These are phyloP conservation scores for Chlorospingus semifuscus DNA, from an alignment of 2,797 vertebrate genomes.

Conservation along the genomic window DNA sequence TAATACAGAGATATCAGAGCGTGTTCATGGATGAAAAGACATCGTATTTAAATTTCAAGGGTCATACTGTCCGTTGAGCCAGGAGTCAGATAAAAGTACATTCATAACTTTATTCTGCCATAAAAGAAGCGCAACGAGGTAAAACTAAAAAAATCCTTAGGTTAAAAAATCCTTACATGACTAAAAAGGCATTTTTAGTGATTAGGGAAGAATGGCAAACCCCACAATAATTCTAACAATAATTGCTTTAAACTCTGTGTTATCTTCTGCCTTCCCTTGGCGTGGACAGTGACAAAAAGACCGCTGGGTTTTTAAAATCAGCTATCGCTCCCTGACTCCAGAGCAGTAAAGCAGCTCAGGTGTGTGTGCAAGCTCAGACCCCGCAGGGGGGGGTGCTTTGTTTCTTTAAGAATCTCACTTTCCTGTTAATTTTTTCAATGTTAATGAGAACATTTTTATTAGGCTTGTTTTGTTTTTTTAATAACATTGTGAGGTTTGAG, in stretches of 20 bases:
- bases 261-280: background rate
- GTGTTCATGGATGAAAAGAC: conserved; percentile 21
- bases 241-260: background rate
- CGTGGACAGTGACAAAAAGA: background rate
- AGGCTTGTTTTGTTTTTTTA: conserved; percentile 50
- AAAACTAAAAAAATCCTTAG: conserved; percentile 19
- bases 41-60: conserved; percentile 49
- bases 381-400: background rate
- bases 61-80: background rate
- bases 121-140: background rate
- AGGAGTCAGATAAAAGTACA: conserved; percentile 29
- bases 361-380: background rate
- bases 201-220: background rate
- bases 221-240: background rate
- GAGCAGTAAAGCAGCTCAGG: background rate
- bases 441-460: conserved; percentile 56
- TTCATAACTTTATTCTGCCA: conserved; percentile 30
- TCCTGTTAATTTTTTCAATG: background rate
- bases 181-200: conserved; percentile 17
- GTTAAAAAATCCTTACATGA: background rate
- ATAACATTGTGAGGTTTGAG: conserved; percentile 42
- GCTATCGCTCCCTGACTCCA: background rate
- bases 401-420: conserved; percentile 49
- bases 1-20: conserved; percentile 4
- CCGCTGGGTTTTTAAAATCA: background rate